Evolutionary conservation across 2,113 vertebrate species (phyloP), one percentile per base, ranked within the genome.

Genomic region (Illadopsis cleaveri): DNA sequence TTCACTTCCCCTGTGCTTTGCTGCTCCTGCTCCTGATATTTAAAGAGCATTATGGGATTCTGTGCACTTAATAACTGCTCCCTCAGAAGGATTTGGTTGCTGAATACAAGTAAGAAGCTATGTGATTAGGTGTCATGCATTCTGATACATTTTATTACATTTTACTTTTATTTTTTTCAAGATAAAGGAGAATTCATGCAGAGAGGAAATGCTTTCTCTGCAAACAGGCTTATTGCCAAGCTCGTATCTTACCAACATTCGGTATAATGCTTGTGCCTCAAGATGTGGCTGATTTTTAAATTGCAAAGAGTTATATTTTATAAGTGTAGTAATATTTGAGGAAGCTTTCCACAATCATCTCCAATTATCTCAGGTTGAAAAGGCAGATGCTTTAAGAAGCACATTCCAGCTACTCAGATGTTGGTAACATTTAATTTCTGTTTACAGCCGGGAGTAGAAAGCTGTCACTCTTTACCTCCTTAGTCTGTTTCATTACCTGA

Each of bases 31-130:
- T 86, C 44, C 21, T 90, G 93, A 88, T 96, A 97, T 96, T 96
- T 97, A 94, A 91, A 97, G 79, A 97, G 89, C 38, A 80, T 97
- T 97, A 96, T 73, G 90, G 88, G 94, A 93, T 93, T 88, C 66
- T 80, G 56, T 90, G 64, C 66, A 73, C 75, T 95, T 95, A 93
- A 90, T 97, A 96, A 94, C 75, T 0, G 21, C 50, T 82, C 50
- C 60, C 71, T 93, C 87, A 56, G 71, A 96, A 88, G 84, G 87
- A 82, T 93, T 94, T 90, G 15, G 62, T 58, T 93, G 66, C 79
- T 90, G 93, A 95, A 90, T 91, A 88, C 82, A 95, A 95, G 93
- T 86, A 91, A 93, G 91, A 58, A 91, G 75, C 42, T 66, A 23
- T 65, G 64, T 77, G 94, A 90, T 95, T 86, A 86, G 75, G 54